These are phyloP conservation scores for Colaptes auratus DNA, from an alignment of 2,113 vertebrate species.

Conservation along the genomic window DNA sequence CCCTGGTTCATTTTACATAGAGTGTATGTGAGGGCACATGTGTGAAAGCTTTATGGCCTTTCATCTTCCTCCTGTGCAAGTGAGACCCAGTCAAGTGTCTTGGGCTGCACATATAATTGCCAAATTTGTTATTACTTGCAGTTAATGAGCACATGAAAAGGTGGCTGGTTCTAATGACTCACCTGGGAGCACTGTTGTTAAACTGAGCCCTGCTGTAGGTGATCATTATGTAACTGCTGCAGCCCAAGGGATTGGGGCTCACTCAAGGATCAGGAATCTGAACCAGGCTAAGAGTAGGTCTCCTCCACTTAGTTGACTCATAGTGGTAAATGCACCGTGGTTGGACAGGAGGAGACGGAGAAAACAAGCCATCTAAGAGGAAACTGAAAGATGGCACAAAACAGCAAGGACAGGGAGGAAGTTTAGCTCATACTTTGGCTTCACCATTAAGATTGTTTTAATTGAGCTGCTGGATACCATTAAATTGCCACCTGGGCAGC, in stretches of 20 bases:
- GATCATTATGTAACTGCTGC: neutral
- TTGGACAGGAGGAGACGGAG: neutral
- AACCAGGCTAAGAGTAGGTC: neutral
- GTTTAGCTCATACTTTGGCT: neutral
- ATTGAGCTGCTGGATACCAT: neutral
- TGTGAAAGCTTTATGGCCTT: neutral
- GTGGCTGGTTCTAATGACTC: neutral
- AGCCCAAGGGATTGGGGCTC: neutral
- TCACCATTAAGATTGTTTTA: neutral
- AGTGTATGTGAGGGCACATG: neutral
- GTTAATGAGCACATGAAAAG: neutral
- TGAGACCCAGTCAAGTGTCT: neutral
- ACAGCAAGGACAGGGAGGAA: neutral
- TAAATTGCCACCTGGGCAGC: neutral
- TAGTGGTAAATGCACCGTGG: neutral
- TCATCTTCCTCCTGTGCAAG: neutral
- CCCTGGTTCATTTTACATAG: neutral
- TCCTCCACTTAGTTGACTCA: neutral
- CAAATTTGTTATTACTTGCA: neutral
- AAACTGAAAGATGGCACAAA: neutral
- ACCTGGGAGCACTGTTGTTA: accelerated
- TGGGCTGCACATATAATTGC: neutral
- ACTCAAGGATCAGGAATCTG: neutral
- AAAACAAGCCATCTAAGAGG: neutral
- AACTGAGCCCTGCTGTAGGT: neutral